Conservation (phyloP, 2,113 vertebrate genomes). For the Climacteris rufus region DNA sequence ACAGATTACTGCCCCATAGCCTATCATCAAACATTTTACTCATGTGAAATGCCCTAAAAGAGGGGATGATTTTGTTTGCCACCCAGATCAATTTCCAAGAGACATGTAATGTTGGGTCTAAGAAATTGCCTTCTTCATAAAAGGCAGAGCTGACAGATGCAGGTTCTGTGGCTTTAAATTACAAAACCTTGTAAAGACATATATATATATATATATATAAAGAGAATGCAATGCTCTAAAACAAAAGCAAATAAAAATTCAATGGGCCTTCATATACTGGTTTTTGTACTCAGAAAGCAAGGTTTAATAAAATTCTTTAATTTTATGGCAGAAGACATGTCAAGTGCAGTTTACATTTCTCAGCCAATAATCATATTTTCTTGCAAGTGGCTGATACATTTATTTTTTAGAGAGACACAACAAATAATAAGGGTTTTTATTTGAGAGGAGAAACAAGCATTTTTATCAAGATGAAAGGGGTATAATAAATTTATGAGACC, state of each 20-base stretch:
- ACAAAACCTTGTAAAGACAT: slow-evolving; percentile 36
- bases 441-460: slow-evolving; percentile 75
- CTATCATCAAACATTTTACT: neutral
- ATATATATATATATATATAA: neutral
- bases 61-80: neutral
- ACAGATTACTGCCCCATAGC: neutral
- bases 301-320: slow-evolving; percentile 77
- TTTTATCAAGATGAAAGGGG: slow-evolving; percentile 79
- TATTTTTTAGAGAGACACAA: slow-evolving; percentile 76
- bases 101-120: neutral
- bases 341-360: slow-evolving; percentile 79
- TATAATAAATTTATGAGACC: slow-evolving; percentile 85
- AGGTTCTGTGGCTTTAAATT: slow-evolving; percentile 47
- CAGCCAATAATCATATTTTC: slow-evolving; percentile 80
- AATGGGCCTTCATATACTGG: slow-evolving; percentile 39
- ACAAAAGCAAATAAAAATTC: slow-evolving; percentile 74
- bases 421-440: slow-evolving; percentile 78
- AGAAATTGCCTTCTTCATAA: slow-evolving; percentile 9
- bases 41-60: neutral
- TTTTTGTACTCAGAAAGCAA: slow-evolving; percentile 64
- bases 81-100: neutral
- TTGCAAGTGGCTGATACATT: slow-evolving; percentile 71
- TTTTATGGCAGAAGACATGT: slow-evolving; percentile 74
- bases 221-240: slow-evolving; percentile 35
- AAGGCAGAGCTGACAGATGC: neutral